phyloP scores from a whole-genome alignment of 1,140 invertebrate genomes.

The Hylaeus anthracinus region DNA sequence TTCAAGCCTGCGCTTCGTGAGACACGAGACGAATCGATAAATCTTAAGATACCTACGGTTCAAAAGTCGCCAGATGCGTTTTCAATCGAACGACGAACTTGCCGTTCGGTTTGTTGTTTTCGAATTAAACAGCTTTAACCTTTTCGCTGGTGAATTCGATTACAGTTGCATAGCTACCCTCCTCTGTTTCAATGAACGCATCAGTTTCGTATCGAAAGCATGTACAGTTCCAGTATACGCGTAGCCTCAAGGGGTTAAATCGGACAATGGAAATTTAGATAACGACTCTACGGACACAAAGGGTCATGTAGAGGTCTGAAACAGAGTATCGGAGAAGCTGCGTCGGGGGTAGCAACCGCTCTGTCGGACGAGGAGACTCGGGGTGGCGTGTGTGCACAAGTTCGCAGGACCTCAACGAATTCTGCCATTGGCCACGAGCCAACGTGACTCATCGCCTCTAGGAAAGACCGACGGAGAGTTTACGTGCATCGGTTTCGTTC shows the following conservation, averaged over 20 bases:
- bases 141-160: too few species aligned
- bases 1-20: neutral
- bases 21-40: slow-evolving; percentile 39
- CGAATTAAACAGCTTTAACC: neutral
- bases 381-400: slow-evolving; percentile 46
- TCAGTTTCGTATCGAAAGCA: too few species aligned
- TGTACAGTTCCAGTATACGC: too few species aligned
- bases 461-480: slow-evolving; percentile 69
- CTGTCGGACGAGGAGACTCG: slow-evolving; percentile 31
- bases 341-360: neutral
- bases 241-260: too few species aligned
- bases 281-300: too few species aligned
- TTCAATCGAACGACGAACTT: slow-evolving; percentile 25
- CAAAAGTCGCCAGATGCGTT: slow-evolving; percentile 10
- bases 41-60: slow-evolving; percentile 17
- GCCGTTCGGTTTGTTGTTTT: slow-evolving; percentile 10
- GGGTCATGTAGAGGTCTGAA: too few species aligned
- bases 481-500: slow-evolving; percentile 60
- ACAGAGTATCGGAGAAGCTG: neutral
- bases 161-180: too few species aligned
- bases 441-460: slow-evolving; percentile 79
- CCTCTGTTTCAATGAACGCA: neutral
- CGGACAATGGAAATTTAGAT: too few species aligned
- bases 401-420: slow-evolving; percentile 48
- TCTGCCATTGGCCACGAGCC: slow-evolving; percentile 71